Evolutionary conservation across 1,140 invertebrate species (phyloP).

Genomic region (Lordiphosa collinella): DNA sequence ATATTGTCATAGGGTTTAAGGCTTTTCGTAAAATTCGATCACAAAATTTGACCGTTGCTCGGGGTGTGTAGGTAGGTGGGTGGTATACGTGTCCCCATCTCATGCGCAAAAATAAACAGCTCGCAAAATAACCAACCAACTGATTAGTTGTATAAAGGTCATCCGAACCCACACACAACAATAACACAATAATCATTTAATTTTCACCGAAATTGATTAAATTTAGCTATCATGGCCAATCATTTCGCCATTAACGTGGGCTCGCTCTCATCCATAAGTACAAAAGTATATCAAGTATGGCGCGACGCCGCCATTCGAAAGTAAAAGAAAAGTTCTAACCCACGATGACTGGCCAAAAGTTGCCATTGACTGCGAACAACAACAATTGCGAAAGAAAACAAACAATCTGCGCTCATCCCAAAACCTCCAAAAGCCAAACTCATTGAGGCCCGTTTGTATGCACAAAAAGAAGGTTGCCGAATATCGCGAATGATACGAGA

Average conservation of each 20-base stretch:
- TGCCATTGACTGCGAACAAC: too few species aligned
- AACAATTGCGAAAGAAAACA: too few species aligned
- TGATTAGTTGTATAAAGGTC: conserved; percentile 28
- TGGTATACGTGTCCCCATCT: not conserved
- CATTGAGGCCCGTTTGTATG: conserved; percentile 29
- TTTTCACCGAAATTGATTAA: conserved; percentile 25
- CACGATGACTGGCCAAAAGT: conserved; percentile 13
- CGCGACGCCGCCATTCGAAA: too few species aligned
- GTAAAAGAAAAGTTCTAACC: not conserved
- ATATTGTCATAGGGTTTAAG: too few species aligned
- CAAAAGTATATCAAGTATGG: too few species aligned
- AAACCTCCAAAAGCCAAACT: conserved; percentile 5
- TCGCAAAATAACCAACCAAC: conserved; percentile 31
- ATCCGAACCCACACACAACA: not conserved
- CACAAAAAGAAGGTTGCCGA: conserved; percentile 8
- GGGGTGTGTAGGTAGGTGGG: too few species aligned
- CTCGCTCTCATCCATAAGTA: too few species aligned
- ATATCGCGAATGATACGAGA: conserved; percentile 15
- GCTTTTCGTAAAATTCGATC: too few species aligned
- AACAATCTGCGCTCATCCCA: too few species aligned
- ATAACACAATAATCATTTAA: too few species aligned
- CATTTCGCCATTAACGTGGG: conserved; percentile 4
- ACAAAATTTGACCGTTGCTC: too few species aligned
- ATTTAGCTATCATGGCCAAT: conserved; percentile 23
- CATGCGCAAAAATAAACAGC: conserved; percentile 21